Evolutionary conservation across 2,888 invertebrate genomes (phyloP).

Genomic region (Criorhina ranunculi): DNA sequence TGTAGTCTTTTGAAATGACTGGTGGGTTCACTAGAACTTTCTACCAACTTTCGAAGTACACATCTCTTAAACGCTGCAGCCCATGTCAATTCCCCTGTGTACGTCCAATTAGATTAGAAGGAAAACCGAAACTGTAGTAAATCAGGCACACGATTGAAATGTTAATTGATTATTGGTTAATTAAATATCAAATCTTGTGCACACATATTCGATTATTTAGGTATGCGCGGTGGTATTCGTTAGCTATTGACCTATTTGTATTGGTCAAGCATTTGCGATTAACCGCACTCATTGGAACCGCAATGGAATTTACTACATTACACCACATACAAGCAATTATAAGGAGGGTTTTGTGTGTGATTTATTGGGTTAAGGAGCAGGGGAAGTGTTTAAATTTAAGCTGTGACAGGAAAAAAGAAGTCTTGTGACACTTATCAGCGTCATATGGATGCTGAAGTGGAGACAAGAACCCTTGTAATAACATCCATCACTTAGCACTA

Average conservation of each 20-base stretch:
- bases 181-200: conserved; percentile 60
- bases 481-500: no score
- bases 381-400: neutral
- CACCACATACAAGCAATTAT: conserved; percentile 12
- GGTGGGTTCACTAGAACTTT: no score
- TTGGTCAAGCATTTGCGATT: conserved; percentile 27
- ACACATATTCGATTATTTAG: conserved; percentile 10
- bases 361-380: neutral
- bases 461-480: no score
- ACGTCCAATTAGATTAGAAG: conserved; percentile 32
- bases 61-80: no score
- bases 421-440: no score
- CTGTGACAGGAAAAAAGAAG: no score
- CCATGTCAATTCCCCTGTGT: no score
- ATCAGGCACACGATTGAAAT: conserved; percentile 53
- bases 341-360: neutral
- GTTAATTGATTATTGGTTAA: conserved; percentile 65
- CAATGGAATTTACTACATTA: neutral
- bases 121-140: conserved; percentile 47
- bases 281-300: conserved; percentile 2
- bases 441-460: no score
- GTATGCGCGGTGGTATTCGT: conserved; percentile 29
- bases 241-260: conserved; percentile 35
- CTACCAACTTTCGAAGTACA: no score
- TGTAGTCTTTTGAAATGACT: no score